Conservation (phyloP, 2,113 vertebrate genomes). For the Ceuthmochares aereus region DNA sequence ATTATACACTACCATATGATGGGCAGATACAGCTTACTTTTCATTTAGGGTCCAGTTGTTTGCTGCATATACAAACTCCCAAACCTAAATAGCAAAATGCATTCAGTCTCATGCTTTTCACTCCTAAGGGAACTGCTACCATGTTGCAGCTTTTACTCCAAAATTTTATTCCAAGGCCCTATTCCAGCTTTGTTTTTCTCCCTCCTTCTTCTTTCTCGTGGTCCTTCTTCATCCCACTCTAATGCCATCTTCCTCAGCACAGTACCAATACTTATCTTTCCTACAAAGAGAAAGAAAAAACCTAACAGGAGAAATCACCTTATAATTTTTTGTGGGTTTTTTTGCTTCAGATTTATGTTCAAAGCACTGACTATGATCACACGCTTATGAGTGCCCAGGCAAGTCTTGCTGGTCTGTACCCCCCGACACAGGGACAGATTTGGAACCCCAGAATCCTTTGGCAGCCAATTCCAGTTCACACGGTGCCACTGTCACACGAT, state of each 20-base stretch:
- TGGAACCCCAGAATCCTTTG: slow-evolving; percentile 78
- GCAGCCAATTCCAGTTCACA: slow-evolving; percentile 85
- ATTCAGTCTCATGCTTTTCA: neutral
- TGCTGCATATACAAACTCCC: neutral
- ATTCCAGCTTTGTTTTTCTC: neutral
- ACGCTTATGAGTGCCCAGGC: slow-evolving; percentile 85
- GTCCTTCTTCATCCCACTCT: neutral
- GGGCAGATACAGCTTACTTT: neutral
- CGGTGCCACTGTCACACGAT: slow-evolving; percentile 74
- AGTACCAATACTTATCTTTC: neutral
- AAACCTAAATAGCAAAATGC: neutral
- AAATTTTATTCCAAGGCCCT: neutral
- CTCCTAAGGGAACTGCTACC: neutral
- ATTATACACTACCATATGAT: neutral
- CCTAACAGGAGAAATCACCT: neutral
- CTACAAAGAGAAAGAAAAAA: neutral
- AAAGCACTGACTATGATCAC: slow-evolving; percentile 84
- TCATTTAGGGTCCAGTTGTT: neutral
- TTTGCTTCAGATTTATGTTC: slow-evolving; percentile 78
- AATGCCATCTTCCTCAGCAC: neutral
- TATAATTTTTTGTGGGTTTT: neutral
- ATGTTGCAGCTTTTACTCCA: neutral
- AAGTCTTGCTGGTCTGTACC: slow-evolving; percentile 82
- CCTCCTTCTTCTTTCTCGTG: neutral
- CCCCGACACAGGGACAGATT: slow-evolving; percentile 56